Conservation (phyloP, 2,888 invertebrate genomes). For the Eurytoma californica region DNA sequence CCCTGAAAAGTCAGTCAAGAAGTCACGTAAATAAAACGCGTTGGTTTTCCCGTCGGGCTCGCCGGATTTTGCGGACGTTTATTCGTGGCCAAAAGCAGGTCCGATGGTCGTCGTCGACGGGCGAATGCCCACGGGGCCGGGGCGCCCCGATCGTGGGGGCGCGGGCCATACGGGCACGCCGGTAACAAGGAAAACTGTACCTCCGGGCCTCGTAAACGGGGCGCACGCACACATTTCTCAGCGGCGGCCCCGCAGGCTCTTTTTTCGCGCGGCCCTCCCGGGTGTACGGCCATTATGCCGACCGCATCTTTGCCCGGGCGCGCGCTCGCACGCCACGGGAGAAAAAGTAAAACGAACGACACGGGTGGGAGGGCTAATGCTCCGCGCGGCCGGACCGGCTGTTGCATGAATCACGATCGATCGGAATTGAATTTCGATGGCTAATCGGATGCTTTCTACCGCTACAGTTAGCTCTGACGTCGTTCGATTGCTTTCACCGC, state of each 20-base stretch:
- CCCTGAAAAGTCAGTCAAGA: no score
- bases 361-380: neutral
- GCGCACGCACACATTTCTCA: conserved; percentile 42
- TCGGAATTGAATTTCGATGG: no score
- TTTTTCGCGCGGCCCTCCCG: conserved; percentile 10
- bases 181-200: conserved; percentile 50
- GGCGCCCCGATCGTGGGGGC: neutral
- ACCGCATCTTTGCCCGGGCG: conserved; percentile 14
- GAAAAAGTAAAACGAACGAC: conserved; percentile 16
- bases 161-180: neutral
- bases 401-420: no score
- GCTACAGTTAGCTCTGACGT: no score
- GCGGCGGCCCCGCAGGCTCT: neutral
- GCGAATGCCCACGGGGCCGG: conserved; percentile 38
- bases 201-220: conserved; percentile 51
- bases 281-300: conserved; percentile 31
- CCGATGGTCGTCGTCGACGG: neutral
- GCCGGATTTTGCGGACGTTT: neutral
- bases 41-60: neutral
- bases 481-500: no score
- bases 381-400: neutral
- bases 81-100: neutral
- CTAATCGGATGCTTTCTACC: no score
- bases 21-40: neutral
- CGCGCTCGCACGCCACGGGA: conserved; percentile 12